Evolutionary conservation across 1,140 invertebrate genomes (phyloP), one percentile per base, ranked within the genome.

Genomic region (Drosophila quadrilineata): DNA sequence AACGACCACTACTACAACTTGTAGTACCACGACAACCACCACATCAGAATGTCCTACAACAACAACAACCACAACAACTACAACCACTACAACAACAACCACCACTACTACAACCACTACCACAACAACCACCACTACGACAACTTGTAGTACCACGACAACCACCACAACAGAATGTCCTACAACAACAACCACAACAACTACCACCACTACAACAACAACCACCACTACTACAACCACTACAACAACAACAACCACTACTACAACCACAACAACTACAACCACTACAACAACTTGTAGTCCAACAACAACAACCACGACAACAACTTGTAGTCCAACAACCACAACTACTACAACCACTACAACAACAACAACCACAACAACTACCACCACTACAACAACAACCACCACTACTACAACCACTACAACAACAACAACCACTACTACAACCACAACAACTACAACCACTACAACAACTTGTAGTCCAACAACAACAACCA

Each of bases 381-480:
- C 43, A 0, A 46, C 43, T 2, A 43, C 46, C 0, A 41, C 46
- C 0, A 33, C 57, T 2, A 26, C 43, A 2, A 14, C 56, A 0
- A 58, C 56, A 9, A 43, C 59, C 1, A 62, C 33, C 0, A 45
- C 22, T 9, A 41, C 28, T 0, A 19, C 36, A 9, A 46, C 54
- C 0, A 49, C 56, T 0, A 59, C 56, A 2, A 22, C 35, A n/a
- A 38, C 48, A 0, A 57, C 52, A n/a, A 57, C 57, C 3, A 46
- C 56, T 1, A 8, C 62, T 2, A 12, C 53, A 0, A 48, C 52
- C 1, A 43, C 24, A 1, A 57, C 50, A 2, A 49, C 43, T 0
- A 28, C 21, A 6, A 6, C 35, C 0, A 29, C 29, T 0, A 54
- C 41, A 17, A 46, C 49, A 2, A 57, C 52, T 0, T 46, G 49